Evolutionary conservation across 2,113 vertebrate genomes (phyloP).

Genomic region (Siniperca chuatsi): DNA sequence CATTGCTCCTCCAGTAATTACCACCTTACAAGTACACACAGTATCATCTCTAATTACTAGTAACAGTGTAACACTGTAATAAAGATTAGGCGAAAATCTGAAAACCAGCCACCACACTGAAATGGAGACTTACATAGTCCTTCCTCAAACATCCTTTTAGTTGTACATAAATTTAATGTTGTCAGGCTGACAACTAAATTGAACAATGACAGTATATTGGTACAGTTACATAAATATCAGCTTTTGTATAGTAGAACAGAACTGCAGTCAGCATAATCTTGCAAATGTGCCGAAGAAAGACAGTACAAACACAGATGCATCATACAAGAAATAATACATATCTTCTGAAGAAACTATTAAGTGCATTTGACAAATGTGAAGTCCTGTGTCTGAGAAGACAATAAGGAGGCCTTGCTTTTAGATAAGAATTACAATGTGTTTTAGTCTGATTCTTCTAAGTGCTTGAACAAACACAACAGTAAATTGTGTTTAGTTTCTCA

Average conservation of each 20-base stretch:
- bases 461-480: constrained; percentile 44
- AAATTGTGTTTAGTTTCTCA: background rate
- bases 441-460: constrained; percentile 21
- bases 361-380: constrained; percentile 23
- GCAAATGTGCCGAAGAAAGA: constrained; percentile 13
- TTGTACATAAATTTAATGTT: constrained; percentile 10
- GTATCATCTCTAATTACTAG: constrained; percentile 21
- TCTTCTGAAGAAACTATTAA: background rate
- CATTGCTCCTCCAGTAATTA: constrained; percentile 13
- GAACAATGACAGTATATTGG: background rate
- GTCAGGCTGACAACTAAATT: background rate
- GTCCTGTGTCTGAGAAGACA: background rate
- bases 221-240: background rate
- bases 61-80: constrained; percentile 30
- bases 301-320: background rate
- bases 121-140: background rate
- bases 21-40: background rate
- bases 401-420: constrained; percentile 2
- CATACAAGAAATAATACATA: background rate
- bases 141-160: constrained; percentile 2
- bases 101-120: background rate
- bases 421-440: background rate
- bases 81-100: constrained; percentile 8
- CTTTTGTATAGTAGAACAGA: background rate
- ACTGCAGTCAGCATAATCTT: background rate